These are phyloP conservation scores for Ricordea florida DNA, from an alignment of 92 coral and sea anemone species.

Conservation along the genomic window DNA sequence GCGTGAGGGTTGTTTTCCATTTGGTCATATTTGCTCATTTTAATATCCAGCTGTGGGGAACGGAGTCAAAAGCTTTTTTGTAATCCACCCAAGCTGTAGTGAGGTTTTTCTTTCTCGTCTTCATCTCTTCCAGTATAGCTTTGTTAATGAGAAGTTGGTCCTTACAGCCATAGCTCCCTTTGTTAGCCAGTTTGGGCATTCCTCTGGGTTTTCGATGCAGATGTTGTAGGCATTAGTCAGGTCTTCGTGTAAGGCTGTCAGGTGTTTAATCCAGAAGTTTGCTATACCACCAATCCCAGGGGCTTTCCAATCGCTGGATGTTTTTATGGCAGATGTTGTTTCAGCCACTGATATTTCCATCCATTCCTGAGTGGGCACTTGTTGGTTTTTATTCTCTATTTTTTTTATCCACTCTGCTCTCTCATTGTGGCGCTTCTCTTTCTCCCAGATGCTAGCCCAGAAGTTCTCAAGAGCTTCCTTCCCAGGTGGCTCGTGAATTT, in stretches of 20 bases:
- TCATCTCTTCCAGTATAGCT: background rate
- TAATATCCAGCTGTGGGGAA: background rate
- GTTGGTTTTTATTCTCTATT: background rate
- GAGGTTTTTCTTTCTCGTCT: conserved; percentile 1
- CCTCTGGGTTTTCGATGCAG: background rate
- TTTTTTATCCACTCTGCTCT: background rate
- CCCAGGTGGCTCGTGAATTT: background rate
- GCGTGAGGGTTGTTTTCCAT: too few relatives aligned
- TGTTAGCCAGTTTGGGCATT: conserved; percentile 2
- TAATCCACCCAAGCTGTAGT: conserved; percentile 4
- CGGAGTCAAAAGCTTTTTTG: background rate
- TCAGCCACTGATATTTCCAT: background rate
- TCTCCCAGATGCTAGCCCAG: conserved; percentile 29
- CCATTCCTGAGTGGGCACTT: conserved; percentile 1
- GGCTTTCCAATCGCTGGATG: conserved; percentile 32
- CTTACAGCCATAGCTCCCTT: background rate
- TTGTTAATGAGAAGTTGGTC: background rate
- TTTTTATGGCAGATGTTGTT: background rate
- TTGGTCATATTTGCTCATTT: too few relatives aligned
- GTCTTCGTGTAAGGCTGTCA: background rate
- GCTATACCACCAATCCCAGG: conserved; percentile 15
- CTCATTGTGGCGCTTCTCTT: background rate
- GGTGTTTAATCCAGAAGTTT: conserved; percentile 17
- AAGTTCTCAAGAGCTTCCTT: conserved; percentile 3
- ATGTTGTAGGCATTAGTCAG: background rate